phyloP scores from a whole-genome alignment of 2,113 vertebrate species.

The Spea multiplicata region DNA sequence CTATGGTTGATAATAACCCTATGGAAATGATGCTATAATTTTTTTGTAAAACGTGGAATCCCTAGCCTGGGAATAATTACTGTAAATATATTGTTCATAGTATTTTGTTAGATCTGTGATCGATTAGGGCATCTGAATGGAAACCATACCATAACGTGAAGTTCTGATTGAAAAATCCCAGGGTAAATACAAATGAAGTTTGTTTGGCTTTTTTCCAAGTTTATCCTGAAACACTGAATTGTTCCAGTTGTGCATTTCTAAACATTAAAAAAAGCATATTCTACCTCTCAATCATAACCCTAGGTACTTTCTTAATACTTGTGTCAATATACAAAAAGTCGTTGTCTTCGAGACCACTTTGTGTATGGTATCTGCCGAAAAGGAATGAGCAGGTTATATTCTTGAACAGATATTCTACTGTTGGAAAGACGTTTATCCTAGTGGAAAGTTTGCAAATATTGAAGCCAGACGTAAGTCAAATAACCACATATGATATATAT shows the following conservation, averaged over 20 bases:
- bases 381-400: neutral
- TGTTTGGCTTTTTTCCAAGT: slow-evolving; percentile 9
- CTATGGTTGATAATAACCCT: too few relatives aligned
- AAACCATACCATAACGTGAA: slow-evolving; percentile 10
- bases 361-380: neutral
- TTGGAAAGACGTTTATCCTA: neutral
- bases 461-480: slow-evolving; percentile 3
- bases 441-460: neutral
- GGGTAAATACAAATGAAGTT: slow-evolving; percentile 28
- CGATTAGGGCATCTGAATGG: neutral
- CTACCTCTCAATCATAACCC: neutral
- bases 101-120: neutral
- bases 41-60: neutral
- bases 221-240: neutral
- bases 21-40: neutral
- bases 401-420: neutral
- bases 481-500: neutral
- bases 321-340: slow-evolving; percentile 31
- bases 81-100: neutral
- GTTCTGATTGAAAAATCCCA: neutral
- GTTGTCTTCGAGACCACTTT: slow-evolving; percentile 5
- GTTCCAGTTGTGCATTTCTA: neutral
- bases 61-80: neutral
- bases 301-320: slow-evolving; percentile 14
- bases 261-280: neutral